Evolutionary conservation across 2,888 invertebrate genomes (phyloP).

Genomic region (Apomyelois bistriatella): DNA sequence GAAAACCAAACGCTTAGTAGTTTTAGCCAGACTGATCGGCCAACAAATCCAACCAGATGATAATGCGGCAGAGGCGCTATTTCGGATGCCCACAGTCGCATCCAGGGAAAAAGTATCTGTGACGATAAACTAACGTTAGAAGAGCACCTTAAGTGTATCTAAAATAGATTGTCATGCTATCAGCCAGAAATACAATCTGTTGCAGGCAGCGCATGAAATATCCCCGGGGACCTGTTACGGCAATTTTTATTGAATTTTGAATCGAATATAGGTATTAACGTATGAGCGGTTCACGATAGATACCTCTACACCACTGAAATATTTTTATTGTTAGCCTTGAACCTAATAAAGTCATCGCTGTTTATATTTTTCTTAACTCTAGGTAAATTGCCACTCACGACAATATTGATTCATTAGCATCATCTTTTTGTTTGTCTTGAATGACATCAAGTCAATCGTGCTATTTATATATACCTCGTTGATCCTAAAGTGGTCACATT

Average conservation of each 20-base stretch:
- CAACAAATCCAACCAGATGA: conserved; percentile 50
- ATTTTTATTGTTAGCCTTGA: neutral
- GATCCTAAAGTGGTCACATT: no score
- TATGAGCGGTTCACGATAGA: neutral
- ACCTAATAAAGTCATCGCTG: conserved; percentile 27
- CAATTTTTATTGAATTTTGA: conserved; percentile 1
- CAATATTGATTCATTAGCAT: conserved; percentile 43
- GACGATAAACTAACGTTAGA: conserved; percentile 26
- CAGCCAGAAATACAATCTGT: conserved; percentile 24
- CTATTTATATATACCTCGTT: conserved; percentile 39
- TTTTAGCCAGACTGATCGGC: conserved; percentile 43
- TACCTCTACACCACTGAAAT: neutral
- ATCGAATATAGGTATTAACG: no score
- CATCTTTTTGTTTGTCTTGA: conserved; percentile 24
- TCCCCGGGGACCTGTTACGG: conserved; percentile 23
- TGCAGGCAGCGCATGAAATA: conserved; percentile 35
- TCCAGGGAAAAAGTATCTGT: conserved; percentile 32
- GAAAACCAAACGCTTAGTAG: conserved; percentile 27
- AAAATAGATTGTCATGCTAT: conserved; percentile 47
- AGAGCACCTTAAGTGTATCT: conserved; percentile 40
- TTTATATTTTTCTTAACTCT: conserved; percentile 22
- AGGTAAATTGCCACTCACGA: conserved; percentile 20
- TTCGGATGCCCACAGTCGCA: conserved; percentile 40
- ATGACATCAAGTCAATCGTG: conserved; percentile 26
- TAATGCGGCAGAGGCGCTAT: conserved; percentile 52